Conservation (phyloP, 64 coral and sea anemone species). For the Actinia equina region DNA sequence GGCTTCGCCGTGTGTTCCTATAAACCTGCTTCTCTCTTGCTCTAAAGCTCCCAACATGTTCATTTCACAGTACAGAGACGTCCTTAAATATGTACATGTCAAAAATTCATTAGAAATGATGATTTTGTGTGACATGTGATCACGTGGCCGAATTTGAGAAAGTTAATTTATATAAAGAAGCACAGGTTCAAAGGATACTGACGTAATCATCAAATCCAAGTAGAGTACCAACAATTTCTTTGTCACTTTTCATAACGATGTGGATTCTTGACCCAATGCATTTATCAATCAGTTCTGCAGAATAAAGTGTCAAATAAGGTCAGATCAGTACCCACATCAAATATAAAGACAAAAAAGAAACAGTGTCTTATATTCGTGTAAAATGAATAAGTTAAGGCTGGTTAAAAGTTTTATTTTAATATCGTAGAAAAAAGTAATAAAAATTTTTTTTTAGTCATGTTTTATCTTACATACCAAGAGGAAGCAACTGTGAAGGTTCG, state of each 20-base stretch:
- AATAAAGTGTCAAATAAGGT: background rate
- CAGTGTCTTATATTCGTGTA: background rate
- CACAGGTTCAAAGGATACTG: conserved; percentile 82
- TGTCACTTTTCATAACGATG: conserved; percentile 99
- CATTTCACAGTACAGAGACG: too few species aligned
- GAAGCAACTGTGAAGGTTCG: conserved; percentile 42
- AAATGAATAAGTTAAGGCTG: background rate
- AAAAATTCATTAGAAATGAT: too few species aligned
- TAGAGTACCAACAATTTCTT: conserved; percentile 96
- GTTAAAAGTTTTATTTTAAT: background rate
- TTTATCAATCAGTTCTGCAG: conserved; percentile 88
- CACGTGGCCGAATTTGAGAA: background rate
- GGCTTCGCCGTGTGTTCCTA: too few species aligned
- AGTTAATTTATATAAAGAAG: background rate
- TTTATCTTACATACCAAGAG: conserved; percentile 43
- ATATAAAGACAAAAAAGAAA: background rate
- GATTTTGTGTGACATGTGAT: too few species aligned
- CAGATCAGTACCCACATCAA: background rate
- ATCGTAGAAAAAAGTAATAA: background rate
- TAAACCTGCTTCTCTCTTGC: too few species aligned
- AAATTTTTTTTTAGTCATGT: background rate
- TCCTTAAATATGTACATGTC: too few species aligned
- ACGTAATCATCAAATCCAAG: conserved; percentile 99
- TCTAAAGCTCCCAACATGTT: too few species aligned
- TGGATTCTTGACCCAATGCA: conserved; percentile 99